These are phyloP conservation scores for Drosophila sucinea DNA, from an alignment of 1,140 invertebrate genomes.

Conservation along the genomic window DNA sequence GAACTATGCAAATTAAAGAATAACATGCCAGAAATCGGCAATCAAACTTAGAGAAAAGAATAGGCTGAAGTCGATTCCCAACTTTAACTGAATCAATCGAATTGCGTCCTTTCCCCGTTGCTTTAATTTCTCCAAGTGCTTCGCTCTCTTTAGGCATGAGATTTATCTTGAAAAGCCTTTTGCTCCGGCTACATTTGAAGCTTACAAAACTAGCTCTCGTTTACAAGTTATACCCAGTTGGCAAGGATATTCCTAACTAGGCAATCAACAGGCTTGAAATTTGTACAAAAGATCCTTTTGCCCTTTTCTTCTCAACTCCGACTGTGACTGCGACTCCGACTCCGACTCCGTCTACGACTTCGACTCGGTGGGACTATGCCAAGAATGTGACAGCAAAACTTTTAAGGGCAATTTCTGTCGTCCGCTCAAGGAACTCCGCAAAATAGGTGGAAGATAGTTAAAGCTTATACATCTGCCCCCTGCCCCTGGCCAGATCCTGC, in stretches of 20 bases:
- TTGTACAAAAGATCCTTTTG: slow-evolving; percentile 26
- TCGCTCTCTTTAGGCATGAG: too few relatives aligned
- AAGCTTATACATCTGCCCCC: slow-evolving; percentile 15
- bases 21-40: not conserved
- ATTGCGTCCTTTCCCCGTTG: too few relatives aligned
- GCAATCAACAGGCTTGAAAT: slow-evolving; percentile 73
- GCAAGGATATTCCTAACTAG: slow-evolving; percentile 50
- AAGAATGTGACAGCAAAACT: slow-evolving; percentile 67
- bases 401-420: slow-evolving; percentile 53
- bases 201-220: slow-evolving; percentile 1
- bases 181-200: not conserved
- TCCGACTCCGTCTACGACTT: not conserved
- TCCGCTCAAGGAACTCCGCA: slow-evolving; percentile 29
- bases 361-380: slow-evolving; percentile 38
- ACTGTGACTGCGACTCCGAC: not conserved
- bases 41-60: not conserved
- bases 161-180: not conserved
- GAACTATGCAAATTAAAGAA: slow-evolving; percentile 7
- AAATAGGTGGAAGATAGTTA: slow-evolving; percentile 42
- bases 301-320: not conserved
- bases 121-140: too few relatives aligned
- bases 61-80: too few relatives aligned
- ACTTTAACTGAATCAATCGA: too few relatives aligned
- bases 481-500: too few relatives aligned
- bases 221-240: slow-evolving; percentile 9